A percentile compares a stretch with the other conserved stretches of the same genome.
Conservation (phyloP, 1,140 invertebrate species). For the Thrips palmi region DNA sequence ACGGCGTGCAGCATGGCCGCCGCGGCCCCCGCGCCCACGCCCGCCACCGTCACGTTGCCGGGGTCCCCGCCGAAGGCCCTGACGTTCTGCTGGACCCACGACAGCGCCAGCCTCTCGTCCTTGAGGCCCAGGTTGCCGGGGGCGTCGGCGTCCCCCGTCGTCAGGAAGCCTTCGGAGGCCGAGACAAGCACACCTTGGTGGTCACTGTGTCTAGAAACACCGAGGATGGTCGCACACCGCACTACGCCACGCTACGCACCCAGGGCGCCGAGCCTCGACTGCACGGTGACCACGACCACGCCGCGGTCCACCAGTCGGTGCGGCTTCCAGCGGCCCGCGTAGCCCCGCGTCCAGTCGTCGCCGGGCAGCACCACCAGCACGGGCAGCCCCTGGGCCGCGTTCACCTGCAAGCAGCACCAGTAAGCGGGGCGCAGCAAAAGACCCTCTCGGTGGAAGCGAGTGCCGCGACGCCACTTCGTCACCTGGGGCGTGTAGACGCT, state of each 20-base stretch:
- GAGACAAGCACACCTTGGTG: too few relatives aligned
- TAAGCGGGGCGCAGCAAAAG: too few relatives aligned
- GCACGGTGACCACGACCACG: slow-evolving; percentile 38
- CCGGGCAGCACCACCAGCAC: slow-evolving; percentile 38
- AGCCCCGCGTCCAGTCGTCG: slow-evolving; percentile 35
- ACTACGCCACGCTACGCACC: too few relatives aligned
- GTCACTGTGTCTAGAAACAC: too few relatives aligned
- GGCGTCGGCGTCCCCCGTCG: slow-evolving; percentile 11
- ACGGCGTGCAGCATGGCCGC: slow-evolving; percentile 22
- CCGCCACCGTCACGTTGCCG: slow-evolving; percentile 12
- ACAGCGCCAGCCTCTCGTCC: slow-evolving; percentile 13
- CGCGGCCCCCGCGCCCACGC: slow-evolving; percentile 11
- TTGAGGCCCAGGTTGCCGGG: slow-evolving; percentile 15
- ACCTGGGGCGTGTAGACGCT: slow-evolving; percentile 39
- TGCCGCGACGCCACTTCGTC: too few relatives aligned
- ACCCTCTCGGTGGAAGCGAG: too few relatives aligned
- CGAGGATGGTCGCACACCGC: too few relatives aligned
- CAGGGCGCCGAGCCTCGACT: slow-evolving; percentile 40
- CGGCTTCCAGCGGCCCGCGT: slow-evolving; percentile 27
- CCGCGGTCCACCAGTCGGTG: slow-evolving; percentile 34
- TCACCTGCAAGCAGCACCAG: too few relatives aligned
- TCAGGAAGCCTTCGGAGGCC: slow-evolving; percentile 20
- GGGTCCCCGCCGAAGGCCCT: slow-evolving; percentile 14
- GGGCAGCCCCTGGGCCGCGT: too few relatives aligned
- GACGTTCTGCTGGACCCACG: slow-evolving; percentile 15